Conservation (phyloP, 2,113 vertebrate genomes). For the Panthera uncia region DNA sequence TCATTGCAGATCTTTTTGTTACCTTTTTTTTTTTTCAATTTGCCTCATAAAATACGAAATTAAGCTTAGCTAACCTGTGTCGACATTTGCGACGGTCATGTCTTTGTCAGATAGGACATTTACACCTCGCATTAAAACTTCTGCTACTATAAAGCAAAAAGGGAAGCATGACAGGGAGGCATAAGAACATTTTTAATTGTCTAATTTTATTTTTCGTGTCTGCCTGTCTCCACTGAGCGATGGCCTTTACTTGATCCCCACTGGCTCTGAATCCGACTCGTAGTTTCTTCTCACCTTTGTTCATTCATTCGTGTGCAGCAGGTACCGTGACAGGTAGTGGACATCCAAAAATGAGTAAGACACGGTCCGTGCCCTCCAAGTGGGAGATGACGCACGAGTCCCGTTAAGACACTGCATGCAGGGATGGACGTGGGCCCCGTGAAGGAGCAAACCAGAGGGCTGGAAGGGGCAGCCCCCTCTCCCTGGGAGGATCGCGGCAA, state of each 20-base stretch:
- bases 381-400: fast-evolving
- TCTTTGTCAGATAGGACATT: not conserved
- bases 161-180: not conserved
- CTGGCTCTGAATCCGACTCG: not conserved
- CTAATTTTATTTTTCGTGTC: not conserved
- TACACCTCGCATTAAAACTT: not conserved
- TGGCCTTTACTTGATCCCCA: not conserved
- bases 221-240: not conserved
- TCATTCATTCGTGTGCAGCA: not conserved
- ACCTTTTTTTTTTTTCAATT: not conserved
- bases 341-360: not conserved
- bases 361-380: not conserved
- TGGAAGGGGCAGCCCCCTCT: not conserved
- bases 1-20: conserved; percentile 17
- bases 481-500: not conserved
- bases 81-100: not conserved
- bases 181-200: not conserved
- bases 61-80: not conserved
- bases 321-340: not conserved
- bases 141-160: not conserved
- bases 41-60: conserved; percentile 38
- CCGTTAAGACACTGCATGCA: not conserved
- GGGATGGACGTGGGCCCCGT: fast-evolving
- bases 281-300: not conserved
- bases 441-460: not conserved